Conservation (phyloP, 1,140 invertebrate species). For the Drosophila tristis region DNA sequence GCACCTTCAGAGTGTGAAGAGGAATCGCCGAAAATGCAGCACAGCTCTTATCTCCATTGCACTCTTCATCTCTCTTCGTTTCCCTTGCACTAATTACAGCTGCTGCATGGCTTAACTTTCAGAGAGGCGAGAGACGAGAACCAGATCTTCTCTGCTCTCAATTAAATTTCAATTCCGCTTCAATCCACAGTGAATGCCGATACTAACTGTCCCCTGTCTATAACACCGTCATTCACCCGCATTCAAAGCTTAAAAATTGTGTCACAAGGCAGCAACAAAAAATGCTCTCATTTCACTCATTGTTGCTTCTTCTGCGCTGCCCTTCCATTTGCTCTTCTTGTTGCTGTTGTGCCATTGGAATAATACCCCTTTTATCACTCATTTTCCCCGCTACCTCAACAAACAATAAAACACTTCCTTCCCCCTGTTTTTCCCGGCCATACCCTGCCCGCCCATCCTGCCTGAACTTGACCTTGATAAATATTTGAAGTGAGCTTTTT, state of each 20-base stretch:
- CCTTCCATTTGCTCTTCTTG: slow-evolving; percentile 21
- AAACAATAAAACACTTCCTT: slow-evolving; percentile 62
- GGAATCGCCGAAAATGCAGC: no score
- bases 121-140: no score
- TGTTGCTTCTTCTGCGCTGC: slow-evolving; percentile 27
- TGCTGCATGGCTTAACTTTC: no score
- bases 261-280: slow-evolving; percentile 39
- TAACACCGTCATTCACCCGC: neutral
- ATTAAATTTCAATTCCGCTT: no score
- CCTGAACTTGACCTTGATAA: slow-evolving; percentile 82
- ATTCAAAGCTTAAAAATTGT: slow-evolving; percentile 37
- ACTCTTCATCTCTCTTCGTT: no score
- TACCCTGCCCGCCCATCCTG: neutral
- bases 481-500: slow-evolving; percentile 79
- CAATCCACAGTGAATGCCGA: slow-evolving; percentile 12
- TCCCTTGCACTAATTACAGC: no score
- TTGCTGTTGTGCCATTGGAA: slow-evolving; percentile 13
- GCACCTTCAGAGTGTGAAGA: no score
- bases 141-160: no score
- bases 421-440: neutral
- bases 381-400: slow-evolving; percentile 60
- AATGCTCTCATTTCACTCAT: slow-evolving; percentile 47
- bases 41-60: no score
- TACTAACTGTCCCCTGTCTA: neutral
- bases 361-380: slow-evolving; percentile 16